Base-by-base conservation (phyloP, 1,140 invertebrate genomes). In the Andricus grossulariae region DNA sequence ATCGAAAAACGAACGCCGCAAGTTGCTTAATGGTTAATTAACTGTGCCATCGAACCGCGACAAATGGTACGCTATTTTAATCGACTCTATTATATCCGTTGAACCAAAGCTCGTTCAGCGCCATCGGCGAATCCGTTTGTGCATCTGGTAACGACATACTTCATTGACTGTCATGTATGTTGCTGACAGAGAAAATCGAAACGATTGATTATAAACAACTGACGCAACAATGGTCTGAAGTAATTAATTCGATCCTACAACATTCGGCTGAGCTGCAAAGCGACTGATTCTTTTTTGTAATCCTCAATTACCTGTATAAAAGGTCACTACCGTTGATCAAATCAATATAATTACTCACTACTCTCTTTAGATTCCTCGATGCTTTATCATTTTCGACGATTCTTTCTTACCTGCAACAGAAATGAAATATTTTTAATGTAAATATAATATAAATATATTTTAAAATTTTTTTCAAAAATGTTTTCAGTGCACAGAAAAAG, bases 131-230 rank as follows among this genome's bases (percentile, higher is more conserved):
- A 90, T 90, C 83, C 83, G 82, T 83, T 84, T 84, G 85, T 81
- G 84, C 86, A 83, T 87, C 84, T 88, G 86, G 76, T 84, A 81
- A 81, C 82, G 87, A 87, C 89, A 86, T 86, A 90, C 87, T 90
- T 91, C 89, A 90, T 91, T 89, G 87, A 85, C 84, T 83, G 85
- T 90, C 90, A 88, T 90, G 88, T 90, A 89, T 91, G 89, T 88
- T 85, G 84, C 75, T 85, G 86, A 86, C 89, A 90, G 89, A 75
- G 78, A 84, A 85, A 81, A 85, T 82, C 82, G 83, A 76, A 89
- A 88, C 88, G 85, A 89, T 90, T 90, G 90, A 89, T 90, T 90
- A 90, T 89, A 88, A 91, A 88, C 88, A 89, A 89, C 83, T 83
- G 84, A 78, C 87, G 83, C 82, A 87, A 89, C 88, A 89, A 89